phyloP scores from a whole-genome alignment of 1,140 invertebrate genomes.

The Brachionus rubens region DNA sequence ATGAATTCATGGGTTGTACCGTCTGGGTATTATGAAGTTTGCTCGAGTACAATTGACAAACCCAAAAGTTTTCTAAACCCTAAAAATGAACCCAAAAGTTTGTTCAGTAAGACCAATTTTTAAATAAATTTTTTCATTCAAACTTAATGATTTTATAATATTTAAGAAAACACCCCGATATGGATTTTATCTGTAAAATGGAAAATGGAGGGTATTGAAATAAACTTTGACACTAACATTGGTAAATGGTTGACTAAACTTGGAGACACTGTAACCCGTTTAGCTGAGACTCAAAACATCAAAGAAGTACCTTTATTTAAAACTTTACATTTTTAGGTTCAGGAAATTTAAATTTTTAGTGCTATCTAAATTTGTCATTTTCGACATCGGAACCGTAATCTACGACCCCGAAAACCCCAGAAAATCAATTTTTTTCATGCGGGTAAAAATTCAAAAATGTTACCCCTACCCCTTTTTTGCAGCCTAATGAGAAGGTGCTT shows the following conservation, averaged over 20 bases:
- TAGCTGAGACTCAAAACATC: slow-evolving; percentile 64
- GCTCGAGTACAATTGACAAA: slow-evolving; percentile 70
- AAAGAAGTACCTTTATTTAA: neutral
- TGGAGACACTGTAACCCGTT: slow-evolving; percentile 87
- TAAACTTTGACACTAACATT: slow-evolving; percentile 89
- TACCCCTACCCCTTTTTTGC: too few relatives aligned
- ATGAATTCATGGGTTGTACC: slow-evolving; percentile 95
- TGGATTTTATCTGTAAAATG: slow-evolving; percentile 96
- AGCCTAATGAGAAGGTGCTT: too few relatives aligned
- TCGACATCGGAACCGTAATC: too few relatives aligned
- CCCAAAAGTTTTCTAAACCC: neutral
- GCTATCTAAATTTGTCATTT: too few relatives aligned
- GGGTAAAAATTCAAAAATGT: too few relatives aligned
- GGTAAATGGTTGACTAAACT: slow-evolving; percentile 89
- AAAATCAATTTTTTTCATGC: too few relatives aligned
- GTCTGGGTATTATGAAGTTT: slow-evolving; percentile 95
- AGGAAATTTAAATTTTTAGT: too few relatives aligned
- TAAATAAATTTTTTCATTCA: neutral
- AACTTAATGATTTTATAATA: neutral
- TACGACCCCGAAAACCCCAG: too few relatives aligned
- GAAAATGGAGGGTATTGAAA: slow-evolving; percentile 98
- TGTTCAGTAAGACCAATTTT: slow-evolving; percentile 6
- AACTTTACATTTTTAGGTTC: too few relatives aligned
- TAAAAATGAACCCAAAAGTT: neutral
- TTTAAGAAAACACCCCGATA: slow-evolving; percentile 79